Conservation (phyloP, 2,113 vertebrate species). For the Pomatorhinus ruficollis region DNA sequence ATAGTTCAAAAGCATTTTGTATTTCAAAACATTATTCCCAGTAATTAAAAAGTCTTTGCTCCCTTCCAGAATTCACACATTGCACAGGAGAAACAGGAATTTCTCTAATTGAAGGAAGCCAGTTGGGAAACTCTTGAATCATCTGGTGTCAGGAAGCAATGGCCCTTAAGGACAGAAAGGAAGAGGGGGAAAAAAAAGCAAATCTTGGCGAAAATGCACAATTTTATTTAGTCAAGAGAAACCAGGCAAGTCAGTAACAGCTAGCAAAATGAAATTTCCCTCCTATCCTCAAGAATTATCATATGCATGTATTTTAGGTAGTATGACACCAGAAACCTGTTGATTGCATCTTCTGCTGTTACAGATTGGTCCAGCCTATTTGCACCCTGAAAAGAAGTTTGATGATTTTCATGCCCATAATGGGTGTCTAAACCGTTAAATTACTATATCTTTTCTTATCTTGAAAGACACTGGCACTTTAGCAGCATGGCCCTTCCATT, state of each 20-base stretch:
- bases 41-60: neutral
- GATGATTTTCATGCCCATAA: slow-evolving; percentile 75
- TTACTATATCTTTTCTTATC: slow-evolving; percentile 79
- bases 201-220: neutral
- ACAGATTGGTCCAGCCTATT: slow-evolving; percentile 51
- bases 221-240: neutral
- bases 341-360: slow-evolving; percentile 41
- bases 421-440: slow-evolving; percentile 78
- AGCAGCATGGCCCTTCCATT: slow-evolving; percentile 74
- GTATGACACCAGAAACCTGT: neutral
- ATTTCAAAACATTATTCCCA: neutral
- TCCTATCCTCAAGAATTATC: neutral
- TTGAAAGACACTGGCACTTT: slow-evolving; percentile 73
- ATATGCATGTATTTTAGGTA: neutral
- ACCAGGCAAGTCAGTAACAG: neutral
- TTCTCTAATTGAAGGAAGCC: neutral
- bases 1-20: neutral
- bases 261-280: neutral
- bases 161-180: neutral
- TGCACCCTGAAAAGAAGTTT: slow-evolving; percentile 71
- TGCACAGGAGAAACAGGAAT: neutral
- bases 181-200: rapidly evolving
- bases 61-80: neutral
- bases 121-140: neutral
- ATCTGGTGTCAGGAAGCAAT: neutral